phyloP scores from a whole-genome alignment of 2,888 invertebrate genomes.

The Herminia tarsipennalis region DNA sequence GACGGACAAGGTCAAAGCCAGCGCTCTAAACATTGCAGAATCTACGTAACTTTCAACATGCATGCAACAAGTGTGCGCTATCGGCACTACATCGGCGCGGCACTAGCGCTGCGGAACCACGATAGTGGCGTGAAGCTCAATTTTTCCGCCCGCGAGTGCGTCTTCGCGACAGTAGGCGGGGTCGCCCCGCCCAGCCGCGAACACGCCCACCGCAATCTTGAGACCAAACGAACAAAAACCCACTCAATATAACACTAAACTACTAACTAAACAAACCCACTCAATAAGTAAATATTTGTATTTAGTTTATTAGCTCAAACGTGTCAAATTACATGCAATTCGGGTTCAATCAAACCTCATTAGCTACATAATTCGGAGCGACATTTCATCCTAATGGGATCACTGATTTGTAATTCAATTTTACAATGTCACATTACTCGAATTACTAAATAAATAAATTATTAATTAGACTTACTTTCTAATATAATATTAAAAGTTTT shows the following conservation, averaged over 20 bases:
- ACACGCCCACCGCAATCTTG: constrained; percentile 71
- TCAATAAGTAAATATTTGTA: constrained; percentile 22
- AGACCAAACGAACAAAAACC: constrained; percentile 38
- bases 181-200: constrained; percentile 68
- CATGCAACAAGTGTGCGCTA: constrained; percentile 64
- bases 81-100: constrained; percentile 35
- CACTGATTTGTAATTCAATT: constrained; percentile 28
- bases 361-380: constrained; percentile 52
- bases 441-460: not conserved
- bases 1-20: no score
- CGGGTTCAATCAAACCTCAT: constrained; percentile 53
- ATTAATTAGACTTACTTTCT: not conserved
- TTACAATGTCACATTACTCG: constrained; percentile 8
- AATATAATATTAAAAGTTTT: constrained; percentile 15
- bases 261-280: constrained; percentile 16
- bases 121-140: constrained; percentile 39
- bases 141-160: constrained; percentile 66
- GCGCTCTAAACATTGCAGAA: not conserved
- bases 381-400: constrained; percentile 44
- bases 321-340: constrained; percentile 47
- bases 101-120: constrained; percentile 17
- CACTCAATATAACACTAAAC: constrained; percentile 20
- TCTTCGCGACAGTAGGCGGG: constrained; percentile 76
- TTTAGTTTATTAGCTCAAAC: constrained; percentile 40
- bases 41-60: not conserved